These are phyloP conservation scores for Loxodonta africana DNA, from an alignment of 2,113 vertebrate species.

Conservation along the genomic window DNA sequence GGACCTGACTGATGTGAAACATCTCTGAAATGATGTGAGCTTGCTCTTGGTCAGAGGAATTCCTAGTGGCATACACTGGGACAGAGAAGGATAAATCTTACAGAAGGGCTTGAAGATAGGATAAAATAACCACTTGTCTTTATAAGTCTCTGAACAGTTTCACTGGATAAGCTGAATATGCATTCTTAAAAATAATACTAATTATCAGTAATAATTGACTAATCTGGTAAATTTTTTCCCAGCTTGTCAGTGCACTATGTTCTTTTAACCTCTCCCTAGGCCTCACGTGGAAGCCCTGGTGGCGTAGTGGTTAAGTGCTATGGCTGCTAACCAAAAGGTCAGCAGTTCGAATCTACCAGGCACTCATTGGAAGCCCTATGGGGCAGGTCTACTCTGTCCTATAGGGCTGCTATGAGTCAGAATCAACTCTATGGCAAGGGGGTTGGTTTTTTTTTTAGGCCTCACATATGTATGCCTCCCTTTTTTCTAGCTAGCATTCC, in stretches of 20 bases:
- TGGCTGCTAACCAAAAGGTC: too few species aligned
- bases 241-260: not conserved
- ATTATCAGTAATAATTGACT: not conserved
- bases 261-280: not conserved
- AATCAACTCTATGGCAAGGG: too few species aligned
- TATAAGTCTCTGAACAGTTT: not conserved
- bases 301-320: too few species aligned
- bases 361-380: too few species aligned
- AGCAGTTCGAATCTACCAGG: too few species aligned
- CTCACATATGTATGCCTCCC: not conserved
- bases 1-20: not conserved
- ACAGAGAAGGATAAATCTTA: not conserved
- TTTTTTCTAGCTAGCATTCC: not conserved
- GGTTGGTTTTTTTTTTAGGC: not conserved
- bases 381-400: too few species aligned
- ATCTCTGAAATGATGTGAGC: not conserved
- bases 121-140: constrained; percentile 11
- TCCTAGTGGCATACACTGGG: not conserved
- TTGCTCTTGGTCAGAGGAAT: not conserved
- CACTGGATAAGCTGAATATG: not conserved
- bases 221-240: not conserved
- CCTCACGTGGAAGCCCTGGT: too few species aligned
- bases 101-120: not conserved
- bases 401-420: too few species aligned
- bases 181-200: not conserved